Percentiles rank a stretch among this genome's conserved stretches.
These are phyloP conservation scores for Hyppa rectilinea DNA, from an alignment of 2,888 invertebrate species.

Conservation along the genomic window DNA sequence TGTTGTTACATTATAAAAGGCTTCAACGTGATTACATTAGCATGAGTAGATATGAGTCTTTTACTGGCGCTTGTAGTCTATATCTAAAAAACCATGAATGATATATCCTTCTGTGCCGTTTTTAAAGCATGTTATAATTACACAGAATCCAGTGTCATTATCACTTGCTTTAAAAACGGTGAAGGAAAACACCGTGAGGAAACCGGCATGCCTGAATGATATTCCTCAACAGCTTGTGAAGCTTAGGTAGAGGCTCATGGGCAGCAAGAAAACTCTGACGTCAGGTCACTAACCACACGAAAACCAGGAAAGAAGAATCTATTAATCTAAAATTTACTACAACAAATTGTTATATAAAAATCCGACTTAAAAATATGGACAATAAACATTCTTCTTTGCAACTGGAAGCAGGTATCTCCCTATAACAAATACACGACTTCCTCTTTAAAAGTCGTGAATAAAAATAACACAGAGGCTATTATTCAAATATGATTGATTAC, in stretches of 20 bases:
- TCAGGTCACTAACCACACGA: too few relatives aligned
- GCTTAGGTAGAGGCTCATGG: too few relatives aligned
- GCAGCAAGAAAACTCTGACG: too few relatives aligned
- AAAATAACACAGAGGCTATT: slow-evolving; percentile 35
- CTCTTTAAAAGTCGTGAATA: slow-evolving; percentile 46
- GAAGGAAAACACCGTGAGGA: too few relatives aligned
- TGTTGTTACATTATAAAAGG: background rate
- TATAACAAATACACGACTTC: slow-evolving; percentile 52
- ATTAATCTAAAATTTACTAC: too few relatives aligned
- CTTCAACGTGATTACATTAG: background rate
- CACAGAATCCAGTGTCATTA: too few relatives aligned
- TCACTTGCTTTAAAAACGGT: too few relatives aligned
- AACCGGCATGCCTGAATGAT: too few relatives aligned
- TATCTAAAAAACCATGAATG: background rate
- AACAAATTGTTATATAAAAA: background rate
- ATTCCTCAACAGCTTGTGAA: too few relatives aligned
- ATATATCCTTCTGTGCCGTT: background rate
- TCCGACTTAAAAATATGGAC: background rate
- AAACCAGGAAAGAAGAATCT: too few relatives aligned
- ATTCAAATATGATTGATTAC: slow-evolving; percentile 52
- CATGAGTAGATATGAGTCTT: too few relatives aligned
- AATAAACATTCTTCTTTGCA: slow-evolving; percentile 3
- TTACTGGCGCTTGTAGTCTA: background rate
- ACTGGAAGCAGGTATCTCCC: background rate
- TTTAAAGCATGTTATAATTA: too few relatives aligned